These are phyloP conservation scores for Myotis myotis DNA, from an alignment of 2,797 vertebrate genomes.

Conservation along the genomic window DNA sequence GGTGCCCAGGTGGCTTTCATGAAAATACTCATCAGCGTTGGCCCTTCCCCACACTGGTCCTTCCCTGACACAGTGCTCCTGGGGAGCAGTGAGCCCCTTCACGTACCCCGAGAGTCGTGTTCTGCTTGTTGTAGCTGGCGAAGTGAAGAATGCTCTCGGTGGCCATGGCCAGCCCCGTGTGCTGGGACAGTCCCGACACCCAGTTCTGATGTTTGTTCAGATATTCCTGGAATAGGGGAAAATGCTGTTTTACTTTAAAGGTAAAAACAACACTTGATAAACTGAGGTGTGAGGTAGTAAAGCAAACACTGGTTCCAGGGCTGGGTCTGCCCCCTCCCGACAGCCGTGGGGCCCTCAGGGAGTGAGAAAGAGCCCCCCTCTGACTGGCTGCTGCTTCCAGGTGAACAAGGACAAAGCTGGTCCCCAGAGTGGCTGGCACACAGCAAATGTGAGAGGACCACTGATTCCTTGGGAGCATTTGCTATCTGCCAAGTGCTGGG, in stretches of 20 bases:
- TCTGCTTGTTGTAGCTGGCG: constrained; percentile 95
- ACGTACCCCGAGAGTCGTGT: constrained; percentile 94
- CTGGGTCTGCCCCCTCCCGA: background rate
- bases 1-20: background rate
- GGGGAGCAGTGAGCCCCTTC: background rate
- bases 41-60: background rate
- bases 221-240: constrained; percentile 89
- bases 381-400: background rate
- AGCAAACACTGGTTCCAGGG: background rate
- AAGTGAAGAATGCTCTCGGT: constrained; percentile 96
- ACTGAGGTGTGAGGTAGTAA: background rate
- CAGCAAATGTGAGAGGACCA: background rate
- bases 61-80: background rate
- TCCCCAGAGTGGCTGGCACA: background rate
- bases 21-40: background rate
- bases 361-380: background rate
- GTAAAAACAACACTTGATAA: background rate
- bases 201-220: constrained; percentile 98
- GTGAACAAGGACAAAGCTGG: background rate
- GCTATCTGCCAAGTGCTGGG: background rate
- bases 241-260: background rate
- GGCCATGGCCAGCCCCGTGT: constrained; percentile 97
- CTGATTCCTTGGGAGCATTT: background rate
- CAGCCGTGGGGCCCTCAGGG: background rate
- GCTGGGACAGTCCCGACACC: constrained; percentile 95